Percentiles rank a stretch among this genome's conserved stretches.
Evolutionary conservation across 2,797 vertebrate genomes (phyloP).

Genomic region (Diplodus sargus): DNA sequence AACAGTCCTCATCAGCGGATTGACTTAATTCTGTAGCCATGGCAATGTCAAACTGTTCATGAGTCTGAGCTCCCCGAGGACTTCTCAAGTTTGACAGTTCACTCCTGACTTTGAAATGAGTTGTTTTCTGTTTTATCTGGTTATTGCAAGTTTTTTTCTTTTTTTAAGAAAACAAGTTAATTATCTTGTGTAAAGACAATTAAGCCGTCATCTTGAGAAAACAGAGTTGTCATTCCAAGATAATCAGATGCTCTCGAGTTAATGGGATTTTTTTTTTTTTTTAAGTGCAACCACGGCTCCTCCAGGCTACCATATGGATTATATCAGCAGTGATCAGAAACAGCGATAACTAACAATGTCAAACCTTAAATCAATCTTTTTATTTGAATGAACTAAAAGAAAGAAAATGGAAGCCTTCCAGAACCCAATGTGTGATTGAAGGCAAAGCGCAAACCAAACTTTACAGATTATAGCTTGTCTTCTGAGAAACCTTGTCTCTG

Average conservation of each 20-base stretch:
- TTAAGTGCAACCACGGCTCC: not conserved
- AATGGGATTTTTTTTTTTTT: not conserved
- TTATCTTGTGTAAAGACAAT: not conserved
- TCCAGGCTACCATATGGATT: not conserved
- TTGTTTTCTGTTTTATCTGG: not conserved
- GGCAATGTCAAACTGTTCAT: not conserved
- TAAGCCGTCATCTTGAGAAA: not conserved
- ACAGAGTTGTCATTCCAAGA: not conserved
- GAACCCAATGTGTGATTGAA: not conserved
- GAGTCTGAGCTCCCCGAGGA: not conserved
- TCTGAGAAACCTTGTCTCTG: slow-evolving; percentile 57
- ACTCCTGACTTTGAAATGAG: not conserved
- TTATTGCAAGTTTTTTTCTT: not conserved
- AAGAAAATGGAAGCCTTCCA: not conserved
- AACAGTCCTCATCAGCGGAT: not conserved
- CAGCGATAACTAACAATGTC: not conserved
- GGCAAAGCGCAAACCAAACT: slow-evolving; percentile 33
- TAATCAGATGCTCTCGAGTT: not conserved
- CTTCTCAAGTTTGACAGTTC: not conserved
- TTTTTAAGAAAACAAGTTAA: not conserved
- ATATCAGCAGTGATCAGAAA: not conserved
- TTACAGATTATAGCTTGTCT: slow-evolving; percentile 45
- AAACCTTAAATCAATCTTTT: not conserved
- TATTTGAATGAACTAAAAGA: not conserved
- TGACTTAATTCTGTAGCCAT: not conserved